Base-by-base conservation (phyloP, 64 coral and sea anemone genomes). In the Dendrophyllia cribrosa region DNA sequence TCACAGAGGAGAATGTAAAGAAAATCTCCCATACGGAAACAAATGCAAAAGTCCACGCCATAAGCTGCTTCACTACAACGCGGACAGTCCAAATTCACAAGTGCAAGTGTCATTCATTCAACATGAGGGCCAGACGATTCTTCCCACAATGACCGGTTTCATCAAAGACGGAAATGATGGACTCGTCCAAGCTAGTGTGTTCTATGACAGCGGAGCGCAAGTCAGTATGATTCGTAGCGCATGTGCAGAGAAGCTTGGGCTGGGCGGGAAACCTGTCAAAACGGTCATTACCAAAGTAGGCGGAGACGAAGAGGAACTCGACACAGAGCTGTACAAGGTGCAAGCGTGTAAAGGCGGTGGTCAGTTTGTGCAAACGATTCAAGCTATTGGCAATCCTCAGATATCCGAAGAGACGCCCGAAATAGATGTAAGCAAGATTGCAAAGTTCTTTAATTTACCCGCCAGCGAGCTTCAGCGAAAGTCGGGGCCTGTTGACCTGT, bases 361-460 rank as follows among this genome's bases (percentile, higher is more conserved):
- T 25, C 82, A 74, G 6, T 1, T 43, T 25, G 73, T 93, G 13
- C 82, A 89, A 70, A 53, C 67, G 5, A 89, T 96, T 50, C 72
- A 90, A 55, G 91, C 91, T 8, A 45, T 96, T 9, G 91, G 95
- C 20, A 96, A 91, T 73, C 86, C 72, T 25, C 61, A 93, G 24
- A 93, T 96, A 49, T 90, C 79, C 11, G 65, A 86, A 24, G 64
- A 93, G 6, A 34, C 56, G 34, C 12, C 59, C 9, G 75, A 63
- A 67, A 23, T 86, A 23, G 70, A 96, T 66, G 51, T 93, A 21
- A 64, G 49, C 25, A 49, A 24, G 15, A 62, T 94, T 48, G 49
- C 91, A 74, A 93, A 50, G 12, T 51, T 76, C 56, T 85, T 94
- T 26, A 23, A 20, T 19, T 51, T 97, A 49, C 24, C 75, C 21